These are phyloP conservation scores for Catonia carolina DNA, from an alignment of 2,888 invertebrate species.

Conservation along the genomic window DNA sequence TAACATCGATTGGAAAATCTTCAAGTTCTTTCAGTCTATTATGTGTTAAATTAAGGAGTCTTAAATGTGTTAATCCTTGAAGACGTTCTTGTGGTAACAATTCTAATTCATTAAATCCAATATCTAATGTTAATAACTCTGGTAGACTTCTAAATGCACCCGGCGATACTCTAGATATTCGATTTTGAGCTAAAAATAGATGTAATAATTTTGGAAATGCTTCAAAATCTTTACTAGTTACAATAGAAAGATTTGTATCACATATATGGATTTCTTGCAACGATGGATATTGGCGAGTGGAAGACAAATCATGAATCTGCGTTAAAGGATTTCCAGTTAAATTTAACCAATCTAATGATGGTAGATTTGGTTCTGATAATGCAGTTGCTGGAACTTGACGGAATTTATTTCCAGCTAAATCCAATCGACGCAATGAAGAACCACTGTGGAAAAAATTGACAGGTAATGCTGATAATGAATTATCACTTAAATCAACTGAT, in stretches of 20 bases:
- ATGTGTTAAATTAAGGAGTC: slow-evolving; percentile 72
- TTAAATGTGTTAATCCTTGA: slow-evolving; percentile 65
- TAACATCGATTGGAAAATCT: slow-evolving; percentile 71
- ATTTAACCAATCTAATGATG: slow-evolving; percentile 67
- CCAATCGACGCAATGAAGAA: slow-evolving; percentile 62
- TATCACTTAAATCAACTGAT: slow-evolving; percentile 68
- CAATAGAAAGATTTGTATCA: slow-evolving; percentile 73
- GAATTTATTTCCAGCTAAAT: slow-evolving; percentile 71
- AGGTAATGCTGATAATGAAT: slow-evolving; percentile 66
- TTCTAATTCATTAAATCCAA: slow-evolving; percentile 76
- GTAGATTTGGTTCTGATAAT: slow-evolving; percentile 65
- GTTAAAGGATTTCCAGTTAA: slow-evolving; percentile 75
- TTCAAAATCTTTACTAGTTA: slow-evolving; percentile 79
- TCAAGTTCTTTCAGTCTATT: slow-evolving; percentile 75
- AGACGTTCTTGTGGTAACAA: slow-evolving; percentile 76
- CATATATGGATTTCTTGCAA: slow-evolving; percentile 64
- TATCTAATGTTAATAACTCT: slow-evolving; percentile 68
- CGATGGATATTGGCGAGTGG: slow-evolving; percentile 41
- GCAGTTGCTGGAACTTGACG: slow-evolving; percentile 71
- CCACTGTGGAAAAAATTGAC: slow-evolving; percentile 72
- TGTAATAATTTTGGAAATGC: slow-evolving; percentile 72
- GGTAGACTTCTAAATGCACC: slow-evolving; percentile 74
- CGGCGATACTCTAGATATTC: slow-evolving; percentile 71
- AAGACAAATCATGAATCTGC: slow-evolving; percentile 40
- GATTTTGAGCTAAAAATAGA: slow-evolving; percentile 64